phyloP scores from a whole-genome alignment of 2,113 vertebrate genomes.

The Neogobius melanostomus region DNA sequence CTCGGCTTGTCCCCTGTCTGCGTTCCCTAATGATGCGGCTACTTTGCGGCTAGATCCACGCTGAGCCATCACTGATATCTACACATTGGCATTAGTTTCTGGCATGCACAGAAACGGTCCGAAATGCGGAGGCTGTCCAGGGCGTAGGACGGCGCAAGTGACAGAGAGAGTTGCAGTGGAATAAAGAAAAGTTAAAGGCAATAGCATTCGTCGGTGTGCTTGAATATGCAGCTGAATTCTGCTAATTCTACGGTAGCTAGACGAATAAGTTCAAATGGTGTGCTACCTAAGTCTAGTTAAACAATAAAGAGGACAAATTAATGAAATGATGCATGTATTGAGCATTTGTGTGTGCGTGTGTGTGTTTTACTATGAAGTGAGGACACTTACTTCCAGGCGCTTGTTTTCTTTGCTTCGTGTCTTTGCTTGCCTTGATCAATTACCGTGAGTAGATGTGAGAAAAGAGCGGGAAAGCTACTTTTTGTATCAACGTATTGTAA shows the following conservation, averaged over 20 bases:
- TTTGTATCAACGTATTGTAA: too few relatives aligned
- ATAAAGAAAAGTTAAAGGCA: conserved; percentile 48
- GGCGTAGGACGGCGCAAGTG: conserved; percentile 28
- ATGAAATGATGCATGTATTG: too few relatives aligned
- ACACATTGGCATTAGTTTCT: conserved; percentile 26
- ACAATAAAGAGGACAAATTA: not conserved
- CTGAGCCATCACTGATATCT: conserved; percentile 16
- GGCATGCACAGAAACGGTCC: conserved; percentile 25
- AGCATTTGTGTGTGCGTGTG: too few relatives aligned
- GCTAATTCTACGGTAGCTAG: not conserved
- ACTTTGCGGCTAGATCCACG: conserved; percentile 31
- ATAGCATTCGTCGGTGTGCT: not conserved
- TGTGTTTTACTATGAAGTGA: too few relatives aligned
- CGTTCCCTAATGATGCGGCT: conserved; percentile 33
- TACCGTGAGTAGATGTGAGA: too few relatives aligned
- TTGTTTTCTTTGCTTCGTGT: too few relatives aligned
- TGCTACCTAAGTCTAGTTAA: not conserved
- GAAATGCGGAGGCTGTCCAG: conserved; percentile 45
- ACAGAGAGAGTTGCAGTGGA: conserved; percentile 18
- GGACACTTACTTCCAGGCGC: too few relatives aligned
- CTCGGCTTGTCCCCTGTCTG: not conserved
- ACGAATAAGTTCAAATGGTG: not conserved
- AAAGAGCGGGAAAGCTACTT: too few relatives aligned
- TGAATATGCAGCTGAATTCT: not conserved
- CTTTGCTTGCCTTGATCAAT: too few relatives aligned